phyloP scores from a whole-genome alignment of 2,888 invertebrate genomes.

The Gnatocerus cornutus region DNA sequence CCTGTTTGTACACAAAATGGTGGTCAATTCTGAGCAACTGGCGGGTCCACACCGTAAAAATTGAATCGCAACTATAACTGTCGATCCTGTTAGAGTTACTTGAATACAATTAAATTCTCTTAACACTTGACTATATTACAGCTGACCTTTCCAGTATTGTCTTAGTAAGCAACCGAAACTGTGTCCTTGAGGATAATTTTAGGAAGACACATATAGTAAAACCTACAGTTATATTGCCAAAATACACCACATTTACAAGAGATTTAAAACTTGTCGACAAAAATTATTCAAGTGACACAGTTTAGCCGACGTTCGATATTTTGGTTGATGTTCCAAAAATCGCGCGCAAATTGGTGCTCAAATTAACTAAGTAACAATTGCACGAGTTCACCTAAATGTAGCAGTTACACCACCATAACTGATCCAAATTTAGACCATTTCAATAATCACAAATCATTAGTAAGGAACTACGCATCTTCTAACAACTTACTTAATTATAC shows the following conservation, averaged over 20 bases:
- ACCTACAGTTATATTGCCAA: slow-evolving; percentile 52
- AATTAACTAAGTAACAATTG: slow-evolving; percentile 35
- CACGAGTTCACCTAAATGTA: slow-evolving; percentile 49
- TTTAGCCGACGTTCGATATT: slow-evolving; percentile 52
- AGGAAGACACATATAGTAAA: slow-evolving; percentile 56
- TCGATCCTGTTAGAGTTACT: slow-evolving; percentile 23
- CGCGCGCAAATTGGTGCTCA: slow-evolving; percentile 24
- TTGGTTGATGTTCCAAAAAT: slow-evolving; percentile 36
- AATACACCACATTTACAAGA: slow-evolving; percentile 55
- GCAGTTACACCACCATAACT: slow-evolving; percentile 51
- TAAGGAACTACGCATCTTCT: slow-evolving; percentile 42
- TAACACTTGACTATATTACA: slow-evolving; percentile 46
- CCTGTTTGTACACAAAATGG: slow-evolving; percentile 58
- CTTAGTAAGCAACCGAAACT: slow-evolving; percentile 58
- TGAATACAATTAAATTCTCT: slow-evolving; percentile 36
- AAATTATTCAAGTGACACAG: slow-evolving; percentile 58
- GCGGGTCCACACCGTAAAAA: slow-evolving; percentile 61
- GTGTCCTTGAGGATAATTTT: slow-evolving; percentile 58
- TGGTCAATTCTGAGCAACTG: slow-evolving; percentile 60
- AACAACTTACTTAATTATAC: slow-evolving; percentile 37
- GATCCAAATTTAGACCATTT: slow-evolving; percentile 52
- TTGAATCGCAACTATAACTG: slow-evolving; percentile 15
- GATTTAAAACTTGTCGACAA: slow-evolving; percentile 52
- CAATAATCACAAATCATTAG: slow-evolving; percentile 43
- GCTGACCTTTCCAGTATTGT: slow-evolving; percentile 59